Percentiles rank a stretch among this genome's conserved stretches.
Conservation (phyloP, 2,888 invertebrate species). For the Apodemia duryi region DNA sequence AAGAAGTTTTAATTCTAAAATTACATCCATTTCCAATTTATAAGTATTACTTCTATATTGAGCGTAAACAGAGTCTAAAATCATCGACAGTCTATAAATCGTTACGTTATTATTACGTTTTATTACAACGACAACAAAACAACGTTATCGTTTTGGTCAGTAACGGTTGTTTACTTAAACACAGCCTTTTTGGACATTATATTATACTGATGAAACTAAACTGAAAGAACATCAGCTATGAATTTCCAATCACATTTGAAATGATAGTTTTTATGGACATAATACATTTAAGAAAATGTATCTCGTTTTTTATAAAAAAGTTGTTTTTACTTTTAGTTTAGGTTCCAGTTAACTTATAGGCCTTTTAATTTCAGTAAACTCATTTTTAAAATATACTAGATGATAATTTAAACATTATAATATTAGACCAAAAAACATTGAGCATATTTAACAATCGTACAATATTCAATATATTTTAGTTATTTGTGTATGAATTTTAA, state of each 20-base stretch:
- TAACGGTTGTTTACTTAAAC: constrained; percentile 1
- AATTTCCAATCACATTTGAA: not conserved
- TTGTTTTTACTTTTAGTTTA: not conserved
- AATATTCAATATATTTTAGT: not conserved
- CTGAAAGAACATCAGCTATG: not conserved
- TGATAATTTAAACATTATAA: not conserved
- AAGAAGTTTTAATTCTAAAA: constrained; percentile 21
- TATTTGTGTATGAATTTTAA: not conserved
- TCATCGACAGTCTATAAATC: constrained; percentile 20
- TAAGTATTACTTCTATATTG: constrained; percentile 45
- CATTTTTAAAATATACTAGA: not conserved
- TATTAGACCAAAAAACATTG: constrained; percentile 12
- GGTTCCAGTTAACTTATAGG: constrained; percentile 1
- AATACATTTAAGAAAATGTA: not conserved
- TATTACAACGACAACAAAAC: constrained; percentile 29
- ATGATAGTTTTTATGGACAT: not conserved
- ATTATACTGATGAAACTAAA: not conserved
- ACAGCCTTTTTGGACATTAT: constrained; percentile 14
- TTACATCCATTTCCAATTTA: constrained; percentile 23
- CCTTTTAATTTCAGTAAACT: not conserved
- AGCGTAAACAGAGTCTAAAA: constrained; percentile 53
- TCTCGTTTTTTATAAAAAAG: not conserved
- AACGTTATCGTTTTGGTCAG: constrained; percentile 15
- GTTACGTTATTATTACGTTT: constrained; percentile 28
- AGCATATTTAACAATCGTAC: not conserved